These are phyloP conservation scores for Nothocercus nigrocapillus DNA, from an alignment of 2,113 vertebrate species.

Conservation along the genomic window DNA sequence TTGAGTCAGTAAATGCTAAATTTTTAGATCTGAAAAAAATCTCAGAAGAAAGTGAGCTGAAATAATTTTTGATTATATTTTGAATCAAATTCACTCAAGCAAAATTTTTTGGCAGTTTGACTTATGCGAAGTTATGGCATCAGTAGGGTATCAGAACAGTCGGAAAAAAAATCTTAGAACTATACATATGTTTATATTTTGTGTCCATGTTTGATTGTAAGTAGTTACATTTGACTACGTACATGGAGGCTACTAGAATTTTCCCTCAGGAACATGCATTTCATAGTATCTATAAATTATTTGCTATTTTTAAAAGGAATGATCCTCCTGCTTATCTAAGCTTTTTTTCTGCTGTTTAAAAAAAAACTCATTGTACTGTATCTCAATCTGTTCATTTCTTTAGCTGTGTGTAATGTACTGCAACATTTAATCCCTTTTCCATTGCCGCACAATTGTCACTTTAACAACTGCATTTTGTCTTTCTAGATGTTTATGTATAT, in stretches of 20 bases:
- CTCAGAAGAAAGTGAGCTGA: neutral
- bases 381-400: neutral
- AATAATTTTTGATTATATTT: neutral
- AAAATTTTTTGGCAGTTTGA: neutral
- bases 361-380: neutral
- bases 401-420: neutral
- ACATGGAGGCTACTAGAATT: neutral
- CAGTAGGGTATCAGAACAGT: neutral
- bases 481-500: slow-evolving; percentile 1
- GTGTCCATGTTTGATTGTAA: neutral
- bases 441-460: slow-evolving; percentile 8
- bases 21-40: neutral
- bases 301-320: neutral
- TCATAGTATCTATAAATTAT: neutral
- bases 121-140: neutral
- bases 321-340: neutral
- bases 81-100: neutral
- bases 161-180: neutral
- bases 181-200: neutral
- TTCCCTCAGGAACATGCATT: neutral
- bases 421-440: slow-evolving; percentile 28
- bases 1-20: neutral
- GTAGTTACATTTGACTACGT: neutral
- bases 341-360: neutral
- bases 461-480: slow-evolving; percentile 9